phyloP scores from a whole-genome alignment of 2,797 vertebrate genomes.

The Girardinus metallicus region DNA sequence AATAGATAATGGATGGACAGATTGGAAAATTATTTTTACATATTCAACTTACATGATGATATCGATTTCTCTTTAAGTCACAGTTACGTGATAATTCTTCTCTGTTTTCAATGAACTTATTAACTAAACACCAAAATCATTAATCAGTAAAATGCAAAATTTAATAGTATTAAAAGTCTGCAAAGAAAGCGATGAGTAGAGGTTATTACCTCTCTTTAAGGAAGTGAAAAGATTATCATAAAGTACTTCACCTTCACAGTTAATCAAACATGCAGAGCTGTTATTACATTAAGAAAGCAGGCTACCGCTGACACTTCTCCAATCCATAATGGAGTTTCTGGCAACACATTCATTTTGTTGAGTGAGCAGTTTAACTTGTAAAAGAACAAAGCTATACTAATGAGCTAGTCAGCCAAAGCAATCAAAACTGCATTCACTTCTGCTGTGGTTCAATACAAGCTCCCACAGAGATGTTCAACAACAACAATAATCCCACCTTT shows the following conservation, averaged over 20 bases:
- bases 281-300: neutral
- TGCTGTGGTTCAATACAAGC: slow-evolving; percentile 52
- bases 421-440: slow-evolving; percentile 67
- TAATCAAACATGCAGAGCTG: slow-evolving; percentile 21
- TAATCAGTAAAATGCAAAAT: slow-evolving; percentile 67
- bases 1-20: neutral
- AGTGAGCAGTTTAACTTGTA: slow-evolving; percentile 55
- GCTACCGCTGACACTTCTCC: slow-evolving; percentile 1
- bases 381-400: slow-evolving; percentile 51
- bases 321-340: slow-evolving; percentile 34
- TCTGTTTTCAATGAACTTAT: slow-evolving; percentile 30
- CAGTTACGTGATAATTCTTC: neutral
- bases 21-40: neutral
- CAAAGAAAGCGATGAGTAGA: slow-evolving; percentile 38
- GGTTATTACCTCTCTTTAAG: slow-evolving; percentile 12
- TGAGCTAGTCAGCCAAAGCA: slow-evolving; percentile 58
- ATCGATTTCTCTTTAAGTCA: slow-evolving; percentile 35
- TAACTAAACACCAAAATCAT: slow-evolving; percentile 42
- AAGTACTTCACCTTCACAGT: slow-evolving; percentile 8
- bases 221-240: slow-evolving; percentile 4
- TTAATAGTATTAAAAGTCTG: slow-evolving; percentile 31
- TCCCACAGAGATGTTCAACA: slow-evolving; percentile 56
- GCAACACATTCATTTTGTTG: slow-evolving; percentile 16
- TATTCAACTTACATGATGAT: slow-evolving; percentile 41
- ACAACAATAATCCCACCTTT: slow-evolving; percentile 44